phyloP scores from a whole-genome alignment of 1,140 invertebrate genomes.

The Mylabris phalerata region DNA sequence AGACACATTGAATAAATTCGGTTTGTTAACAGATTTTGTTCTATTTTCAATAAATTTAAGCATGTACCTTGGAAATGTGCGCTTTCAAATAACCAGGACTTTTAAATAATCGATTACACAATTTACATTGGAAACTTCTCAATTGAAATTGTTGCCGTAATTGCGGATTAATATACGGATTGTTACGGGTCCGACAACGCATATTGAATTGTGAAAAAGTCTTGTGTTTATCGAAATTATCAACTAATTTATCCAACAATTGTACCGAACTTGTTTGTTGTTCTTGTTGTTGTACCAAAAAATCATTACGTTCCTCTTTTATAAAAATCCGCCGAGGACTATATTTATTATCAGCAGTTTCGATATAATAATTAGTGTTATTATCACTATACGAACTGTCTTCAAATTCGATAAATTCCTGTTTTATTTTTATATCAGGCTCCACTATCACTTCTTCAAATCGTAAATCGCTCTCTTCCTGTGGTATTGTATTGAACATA shows the following conservation, averaged over 20 bases:
- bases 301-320: not conserved
- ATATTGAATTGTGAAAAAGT: constrained; percentile 31
- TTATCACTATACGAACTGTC: not conserved
- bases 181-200: constrained; percentile 33
- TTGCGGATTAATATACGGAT: constrained; percentile 39
- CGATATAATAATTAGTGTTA: not conserved
- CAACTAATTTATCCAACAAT: constrained; percentile 24
- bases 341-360: not conserved
- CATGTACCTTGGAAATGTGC: constrained; percentile 36
- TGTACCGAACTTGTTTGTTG: constrained; percentile 13
- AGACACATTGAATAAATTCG: not conserved
- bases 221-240: constrained; percentile 18
- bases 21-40: too few relatives aligned
- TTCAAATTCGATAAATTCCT: constrained; percentile 25
- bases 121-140: constrained; percentile 38
- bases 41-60: not conserved
- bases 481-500: not conserved
- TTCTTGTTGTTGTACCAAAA: not conserved
- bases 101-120: constrained; percentile 39
- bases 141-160: constrained; percentile 38
- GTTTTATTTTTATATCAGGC: constrained; percentile 37
- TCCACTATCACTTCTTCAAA: constrained; percentile 36
- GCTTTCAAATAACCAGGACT: constrained; percentile 40
- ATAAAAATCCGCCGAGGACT: not conserved
- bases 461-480: constrained; percentile 14